These are phyloP conservation scores for Xanthia icteritia DNA, from an alignment of 2,888 invertebrate genomes.

Conservation along the genomic window DNA sequence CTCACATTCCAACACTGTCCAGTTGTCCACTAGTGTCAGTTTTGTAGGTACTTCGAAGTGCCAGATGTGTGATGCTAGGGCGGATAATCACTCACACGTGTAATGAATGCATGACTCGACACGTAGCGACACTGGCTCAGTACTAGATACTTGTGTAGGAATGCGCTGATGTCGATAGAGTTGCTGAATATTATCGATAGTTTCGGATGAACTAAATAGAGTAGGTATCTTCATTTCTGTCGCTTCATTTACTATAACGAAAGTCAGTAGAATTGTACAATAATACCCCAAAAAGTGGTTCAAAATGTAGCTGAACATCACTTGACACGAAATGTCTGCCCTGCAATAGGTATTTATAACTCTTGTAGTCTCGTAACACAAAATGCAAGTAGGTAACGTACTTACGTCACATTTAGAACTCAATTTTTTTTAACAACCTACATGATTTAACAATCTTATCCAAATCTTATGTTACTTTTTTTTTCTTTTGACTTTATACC, in stretches of 20 bases:
- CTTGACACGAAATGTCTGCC: neutral
- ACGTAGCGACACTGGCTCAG: conserved; percentile 75
- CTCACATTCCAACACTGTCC: conserved; percentile 8
- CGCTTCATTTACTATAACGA: neutral
- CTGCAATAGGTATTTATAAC: neutral
- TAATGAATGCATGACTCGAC: conserved; percentile 80
- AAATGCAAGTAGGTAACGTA: neutral
- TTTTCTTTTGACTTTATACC: neutral
- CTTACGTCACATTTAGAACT: no score
- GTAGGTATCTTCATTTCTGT: neutral
- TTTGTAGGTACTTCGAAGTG: conserved; percentile 41
- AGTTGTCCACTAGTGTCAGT: conserved; percentile 10
- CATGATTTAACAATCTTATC: neutral
- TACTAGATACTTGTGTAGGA: conserved; percentile 69
- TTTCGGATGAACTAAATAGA: neutral
- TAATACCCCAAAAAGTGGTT: neutral
- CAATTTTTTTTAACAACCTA: neutral
- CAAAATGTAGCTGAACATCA: neutral
- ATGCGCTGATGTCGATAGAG: conserved; percentile 60
- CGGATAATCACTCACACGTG: conserved; percentile 67
- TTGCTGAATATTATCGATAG: conserved; percentile 6
- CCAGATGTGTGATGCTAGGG: conserved; percentile 59
- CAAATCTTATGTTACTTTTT: neutral
- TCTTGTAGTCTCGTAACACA: neutral
- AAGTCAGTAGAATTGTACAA: neutral